Conservation (phyloP, 2,797 vertebrate genomes). For the Diceros bicornis region DNA sequence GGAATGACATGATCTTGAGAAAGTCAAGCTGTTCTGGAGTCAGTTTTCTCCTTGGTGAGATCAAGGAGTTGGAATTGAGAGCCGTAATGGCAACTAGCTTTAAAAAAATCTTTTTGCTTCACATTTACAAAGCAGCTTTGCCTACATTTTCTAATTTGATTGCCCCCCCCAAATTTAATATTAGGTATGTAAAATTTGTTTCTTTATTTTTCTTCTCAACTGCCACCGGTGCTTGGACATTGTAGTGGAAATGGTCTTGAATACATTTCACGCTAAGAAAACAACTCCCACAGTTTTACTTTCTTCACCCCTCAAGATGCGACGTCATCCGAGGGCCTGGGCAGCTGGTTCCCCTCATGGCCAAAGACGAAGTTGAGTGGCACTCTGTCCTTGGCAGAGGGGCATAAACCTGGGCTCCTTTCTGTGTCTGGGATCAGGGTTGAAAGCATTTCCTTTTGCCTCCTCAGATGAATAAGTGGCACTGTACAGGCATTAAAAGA, state of each 20-base stretch:
- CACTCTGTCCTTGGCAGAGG: slow-evolving; percentile 55
- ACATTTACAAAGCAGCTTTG: slow-evolving; percentile 1
- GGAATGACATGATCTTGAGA: neutral
- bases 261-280: slow-evolving; percentile 51
- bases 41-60: neutral
- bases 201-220: slow-evolving; percentile 33
- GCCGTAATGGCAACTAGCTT: neutral
- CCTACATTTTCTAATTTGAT: slow-evolving; percentile 44
- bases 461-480: slow-evolving; percentile 79
- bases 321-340: slow-evolving; percentile 18
- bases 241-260: slow-evolving; percentile 52
- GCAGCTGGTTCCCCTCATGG: slow-evolving; percentile 45
- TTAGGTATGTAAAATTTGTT: neutral
- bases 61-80: neutral
- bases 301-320: slow-evolving; percentile 62
- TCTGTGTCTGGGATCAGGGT: slow-evolving; percentile 73
- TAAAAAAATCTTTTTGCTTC: neutral
- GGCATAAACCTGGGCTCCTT: slow-evolving; percentile 34
- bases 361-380: neutral
- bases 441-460: slow-evolving; percentile 76
- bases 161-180: neutral
- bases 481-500: slow-evolving; percentile 57
- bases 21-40: neutral
- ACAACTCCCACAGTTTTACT: neutral
- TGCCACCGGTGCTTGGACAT: neutral